These are phyloP conservation scores for Eupithecia pulchellata DNA, from an alignment of 2,888 invertebrate genomes.

Conservation along the genomic window DNA sequence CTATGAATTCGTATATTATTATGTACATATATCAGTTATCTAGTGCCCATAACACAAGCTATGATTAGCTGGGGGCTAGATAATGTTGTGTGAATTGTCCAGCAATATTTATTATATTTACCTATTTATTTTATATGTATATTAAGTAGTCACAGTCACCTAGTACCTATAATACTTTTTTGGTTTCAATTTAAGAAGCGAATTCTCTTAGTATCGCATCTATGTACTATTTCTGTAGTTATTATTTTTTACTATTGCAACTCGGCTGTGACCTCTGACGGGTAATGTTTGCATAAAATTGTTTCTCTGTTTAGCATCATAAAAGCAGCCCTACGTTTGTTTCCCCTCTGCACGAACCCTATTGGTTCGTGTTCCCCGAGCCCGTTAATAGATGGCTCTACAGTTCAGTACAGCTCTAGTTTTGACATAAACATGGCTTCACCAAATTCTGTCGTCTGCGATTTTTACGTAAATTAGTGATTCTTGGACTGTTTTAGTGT, in stretches of 20 bases:
- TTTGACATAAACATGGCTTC: slow-evolving; percentile 52
- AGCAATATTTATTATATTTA: no score
- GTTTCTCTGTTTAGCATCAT: slow-evolving; percentile 14
- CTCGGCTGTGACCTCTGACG: slow-evolving; percentile 44
- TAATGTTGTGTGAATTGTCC: no score
- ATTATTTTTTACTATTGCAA: not conserved
- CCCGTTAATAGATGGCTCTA: slow-evolving; percentile 47
- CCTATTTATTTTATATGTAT: no score
- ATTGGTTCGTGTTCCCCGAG: slow-evolving; percentile 22
- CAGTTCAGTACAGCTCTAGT: slow-evolving; percentile 36
- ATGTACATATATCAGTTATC: no score
- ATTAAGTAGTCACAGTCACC: no score
- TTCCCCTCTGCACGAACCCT: slow-evolving; percentile 19
- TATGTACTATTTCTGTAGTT: not conserved
- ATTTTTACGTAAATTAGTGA: slow-evolving; percentile 24
- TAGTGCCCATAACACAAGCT: no score
- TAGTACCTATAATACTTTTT: no score
- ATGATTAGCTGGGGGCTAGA: no score
- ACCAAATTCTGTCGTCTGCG: slow-evolving; percentile 31
- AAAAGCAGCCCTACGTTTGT: slow-evolving; percentile 25
- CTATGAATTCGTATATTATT: no score
- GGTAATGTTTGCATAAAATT: slow-evolving; percentile 20
- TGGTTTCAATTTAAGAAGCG: not conserved
- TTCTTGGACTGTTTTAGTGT: slow-evolving; percentile 19
- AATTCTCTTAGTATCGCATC: not conserved